Percentiles rank a stretch among this genome's conserved stretches.
Conservation (phyloP, 2,113 vertebrate species). For the Carollia perspicillata region DNA sequence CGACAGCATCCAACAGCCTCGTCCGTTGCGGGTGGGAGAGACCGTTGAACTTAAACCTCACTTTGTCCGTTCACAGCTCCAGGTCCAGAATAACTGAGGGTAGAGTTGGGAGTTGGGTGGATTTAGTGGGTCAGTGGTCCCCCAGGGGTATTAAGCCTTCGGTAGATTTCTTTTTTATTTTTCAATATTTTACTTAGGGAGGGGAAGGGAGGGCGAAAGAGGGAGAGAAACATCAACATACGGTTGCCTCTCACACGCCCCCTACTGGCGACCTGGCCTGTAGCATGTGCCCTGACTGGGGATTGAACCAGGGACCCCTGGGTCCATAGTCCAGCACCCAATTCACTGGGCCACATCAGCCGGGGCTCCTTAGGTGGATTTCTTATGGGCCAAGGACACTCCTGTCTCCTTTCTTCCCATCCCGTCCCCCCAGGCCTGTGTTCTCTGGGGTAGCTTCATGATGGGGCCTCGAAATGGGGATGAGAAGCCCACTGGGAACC, state of each 20-base stretch:
- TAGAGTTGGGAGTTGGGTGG: neutral
- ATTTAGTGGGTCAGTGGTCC: neutral
- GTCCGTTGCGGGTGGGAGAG: neutral
- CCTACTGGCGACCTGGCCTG: no score
- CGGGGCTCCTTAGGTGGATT: neutral
- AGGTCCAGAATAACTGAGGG: neutral
- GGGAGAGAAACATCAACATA: no score
- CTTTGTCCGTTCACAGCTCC: neutral
- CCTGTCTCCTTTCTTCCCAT: neutral
- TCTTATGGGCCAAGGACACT: neutral
- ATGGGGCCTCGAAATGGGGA: neutral
- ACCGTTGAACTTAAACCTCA: neutral
- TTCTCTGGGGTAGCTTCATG: neutral
- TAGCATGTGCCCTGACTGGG: no score
- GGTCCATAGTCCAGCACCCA: no score
- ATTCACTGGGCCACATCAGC: no score
- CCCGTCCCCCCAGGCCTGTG: neutral
- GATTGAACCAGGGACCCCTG: no score
- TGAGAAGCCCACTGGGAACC: neutral
- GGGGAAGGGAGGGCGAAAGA: no score
- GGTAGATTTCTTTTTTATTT: neutral
- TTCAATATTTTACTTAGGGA: no score
- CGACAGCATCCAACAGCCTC: fast-evolving
- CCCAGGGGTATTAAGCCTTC: neutral
- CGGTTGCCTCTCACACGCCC: no score